phyloP scores from a whole-genome alignment of 2,888 invertebrate species.

The Phortica okadai region DNA sequence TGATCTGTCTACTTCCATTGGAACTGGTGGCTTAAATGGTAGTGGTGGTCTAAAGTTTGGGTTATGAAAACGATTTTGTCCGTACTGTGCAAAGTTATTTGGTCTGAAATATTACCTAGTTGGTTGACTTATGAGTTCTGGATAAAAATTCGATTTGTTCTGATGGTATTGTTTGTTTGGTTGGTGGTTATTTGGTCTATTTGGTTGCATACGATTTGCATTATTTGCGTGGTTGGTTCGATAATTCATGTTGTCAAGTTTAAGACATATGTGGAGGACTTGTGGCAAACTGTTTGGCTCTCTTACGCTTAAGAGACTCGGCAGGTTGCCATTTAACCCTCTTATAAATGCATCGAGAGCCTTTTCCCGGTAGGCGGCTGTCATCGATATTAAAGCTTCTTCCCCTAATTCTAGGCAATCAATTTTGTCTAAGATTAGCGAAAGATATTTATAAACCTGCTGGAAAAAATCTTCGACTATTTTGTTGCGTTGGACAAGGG shows the following conservation, averaged over 20 bases:
- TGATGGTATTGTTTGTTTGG: too few relatives aligned
- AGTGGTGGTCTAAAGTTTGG: conserved; percentile 12
- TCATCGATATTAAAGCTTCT: conserved; percentile 16
- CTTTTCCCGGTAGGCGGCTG: conserved; percentile 32
- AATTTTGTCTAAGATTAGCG: conserved; percentile 36
- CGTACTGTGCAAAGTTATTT: neutral
- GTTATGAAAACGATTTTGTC: neutral
- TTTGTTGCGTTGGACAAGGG: too few relatives aligned
- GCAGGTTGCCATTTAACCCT: conserved; percentile 31
- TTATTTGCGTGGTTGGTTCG: conserved; percentile 15
- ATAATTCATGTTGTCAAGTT: conserved; percentile 27
- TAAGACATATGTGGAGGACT: conserved; percentile 31
- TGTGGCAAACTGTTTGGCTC: conserved; percentile 37
- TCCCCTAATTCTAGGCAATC: conserved; percentile 26
- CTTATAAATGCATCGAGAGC: conserved; percentile 40
- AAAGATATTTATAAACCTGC: conserved; percentile 30
- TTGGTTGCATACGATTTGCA: neutral
- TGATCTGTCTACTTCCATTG: conserved; percentile 24
- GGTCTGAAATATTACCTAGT: neutral
- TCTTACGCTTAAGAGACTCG: conserved; percentile 31
- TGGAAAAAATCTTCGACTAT: neutral
- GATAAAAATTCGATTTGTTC: too few relatives aligned
- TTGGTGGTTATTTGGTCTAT: too few relatives aligned
- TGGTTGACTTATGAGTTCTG: neutral
- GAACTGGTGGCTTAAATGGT: conserved; percentile 22